Conservation (phyloP, 1,140 invertebrate genomes). For the Subanguina moxae region DNA sequence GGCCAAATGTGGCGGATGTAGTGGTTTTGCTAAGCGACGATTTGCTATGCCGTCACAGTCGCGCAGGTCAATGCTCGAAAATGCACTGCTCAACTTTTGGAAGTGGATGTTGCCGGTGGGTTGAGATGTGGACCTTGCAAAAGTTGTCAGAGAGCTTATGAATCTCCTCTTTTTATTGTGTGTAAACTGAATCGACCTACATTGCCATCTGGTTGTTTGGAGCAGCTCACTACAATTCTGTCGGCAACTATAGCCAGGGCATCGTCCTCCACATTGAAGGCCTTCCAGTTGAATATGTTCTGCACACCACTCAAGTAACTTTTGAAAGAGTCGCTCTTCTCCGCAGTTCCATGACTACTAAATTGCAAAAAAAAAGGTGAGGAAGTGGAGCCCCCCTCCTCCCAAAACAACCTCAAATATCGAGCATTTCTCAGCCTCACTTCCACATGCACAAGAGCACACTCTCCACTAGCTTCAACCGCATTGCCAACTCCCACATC, state of each 20-base stretch:
- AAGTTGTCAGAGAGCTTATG: background rate
- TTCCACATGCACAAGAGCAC: background rate
- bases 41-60: no score
- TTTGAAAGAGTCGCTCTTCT: background rate
- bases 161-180: conserved; percentile 1
- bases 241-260: background rate
- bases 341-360: background rate
- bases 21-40: no score
- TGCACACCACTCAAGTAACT: background rate
- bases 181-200: conserved; percentile 4
- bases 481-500: background rate
- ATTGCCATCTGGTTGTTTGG: conserved; percentile 7
- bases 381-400: no score
- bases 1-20: no score
- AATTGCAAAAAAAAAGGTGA: background rate
- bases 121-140: background rate
- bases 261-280: background rate
- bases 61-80: no score
- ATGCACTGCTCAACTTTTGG: background rate
- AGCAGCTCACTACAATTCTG: conserved; percentile 4
- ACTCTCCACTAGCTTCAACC: background rate
- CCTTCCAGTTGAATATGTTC: background rate
- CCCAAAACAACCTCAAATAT: background rate
- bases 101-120: background rate
- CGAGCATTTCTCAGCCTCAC: background rate